These are phyloP conservation scores for Hypocryptadius cinnamomeus DNA, from an alignment of 2,113 vertebrate species.

Conservation along the genomic window DNA sequence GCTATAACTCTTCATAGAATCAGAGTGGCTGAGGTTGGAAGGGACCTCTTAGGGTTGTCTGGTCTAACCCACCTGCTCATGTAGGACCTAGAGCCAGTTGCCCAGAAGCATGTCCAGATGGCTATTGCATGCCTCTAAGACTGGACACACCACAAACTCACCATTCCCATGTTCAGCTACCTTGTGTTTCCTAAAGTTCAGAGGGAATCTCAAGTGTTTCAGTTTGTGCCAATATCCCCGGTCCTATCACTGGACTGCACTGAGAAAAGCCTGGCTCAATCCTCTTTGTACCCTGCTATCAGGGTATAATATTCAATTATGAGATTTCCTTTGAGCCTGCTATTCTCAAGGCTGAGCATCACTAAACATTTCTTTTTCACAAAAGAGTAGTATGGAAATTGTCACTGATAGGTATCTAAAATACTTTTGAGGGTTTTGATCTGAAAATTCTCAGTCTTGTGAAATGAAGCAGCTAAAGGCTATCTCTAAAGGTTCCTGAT, in stretches of 20 bases:
- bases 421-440: neutral
- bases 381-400: neutral
- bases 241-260: neutral
- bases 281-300: neutral
- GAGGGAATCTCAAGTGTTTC: neutral
- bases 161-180: rapidly evolving
- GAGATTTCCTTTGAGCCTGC: neutral
- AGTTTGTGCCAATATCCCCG: neutral
- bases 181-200: neutral
- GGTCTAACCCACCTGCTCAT: neutral
- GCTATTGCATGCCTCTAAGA: neutral
- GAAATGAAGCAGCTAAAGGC: neutral
- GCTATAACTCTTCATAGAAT: neutral
- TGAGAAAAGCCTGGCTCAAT: neutral
- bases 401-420: neutral
- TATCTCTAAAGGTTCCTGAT: neutral
- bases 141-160: neutral
- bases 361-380: neutral
- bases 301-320: neutral
- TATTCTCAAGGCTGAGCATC: neutral
- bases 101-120: neutral
- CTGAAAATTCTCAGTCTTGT: neutral
- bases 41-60: neutral
- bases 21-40: neutral
- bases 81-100: neutral